Evolutionary conservation across 2,113 vertebrate genomes (phyloP).

Genomic region (Onychostruthus taczanowskii): DNA sequence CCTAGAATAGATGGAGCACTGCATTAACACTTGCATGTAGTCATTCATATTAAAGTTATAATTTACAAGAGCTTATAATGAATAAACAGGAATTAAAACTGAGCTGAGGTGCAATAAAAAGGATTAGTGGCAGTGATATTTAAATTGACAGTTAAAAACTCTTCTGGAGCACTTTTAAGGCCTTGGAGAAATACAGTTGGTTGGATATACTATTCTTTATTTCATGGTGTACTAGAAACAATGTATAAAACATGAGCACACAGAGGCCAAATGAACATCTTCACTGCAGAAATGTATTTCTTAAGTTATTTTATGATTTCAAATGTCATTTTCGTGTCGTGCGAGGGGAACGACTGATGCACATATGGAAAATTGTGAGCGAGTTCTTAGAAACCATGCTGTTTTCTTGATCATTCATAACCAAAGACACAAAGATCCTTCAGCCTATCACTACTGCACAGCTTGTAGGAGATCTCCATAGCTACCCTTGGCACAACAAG

Average conservation of each 20-base stretch:
- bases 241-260: not conserved
- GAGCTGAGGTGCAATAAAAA: not conserved
- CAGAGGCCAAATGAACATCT: not conserved
- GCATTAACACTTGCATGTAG: not conserved
- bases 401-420: not conserved
- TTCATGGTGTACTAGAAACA: not conserved
- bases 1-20: not conserved
- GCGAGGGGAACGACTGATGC: not conserved
- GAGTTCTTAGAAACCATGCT: slow-evolving; percentile 2
- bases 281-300: not conserved
- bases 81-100: not conserved
- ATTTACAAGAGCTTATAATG: not conserved
- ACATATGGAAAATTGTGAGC: not conserved
- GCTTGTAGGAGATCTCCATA: slow-evolving; percentile 58
- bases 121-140: not conserved
- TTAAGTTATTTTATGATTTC: not conserved
- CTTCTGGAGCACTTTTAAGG: not conserved
- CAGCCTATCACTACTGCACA: not conserved
- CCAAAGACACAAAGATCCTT: not conserved
- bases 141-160: not conserved
- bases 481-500: slow-evolving; percentile 60
- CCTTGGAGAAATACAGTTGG: not conserved
- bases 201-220: not conserved
- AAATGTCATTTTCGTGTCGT: not conserved
- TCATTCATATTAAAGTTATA: not conserved